Evolutionary conservation across 2,113 vertebrate genomes (phyloP).

Genomic region (Mastomys coucha): DNA sequence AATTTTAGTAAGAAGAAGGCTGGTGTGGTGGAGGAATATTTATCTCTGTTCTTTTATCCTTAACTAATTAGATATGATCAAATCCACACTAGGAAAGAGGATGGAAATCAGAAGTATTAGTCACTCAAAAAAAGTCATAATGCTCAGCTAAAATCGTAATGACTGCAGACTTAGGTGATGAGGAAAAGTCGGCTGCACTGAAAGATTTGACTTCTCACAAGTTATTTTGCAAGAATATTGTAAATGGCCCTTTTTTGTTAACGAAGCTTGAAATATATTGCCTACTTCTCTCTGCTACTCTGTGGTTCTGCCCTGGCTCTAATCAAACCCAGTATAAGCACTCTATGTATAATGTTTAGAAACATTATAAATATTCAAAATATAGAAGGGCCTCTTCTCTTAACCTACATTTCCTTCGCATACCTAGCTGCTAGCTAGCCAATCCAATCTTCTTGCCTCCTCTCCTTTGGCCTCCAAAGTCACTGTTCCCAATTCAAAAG

Average conservation of each 20-base stretch:
- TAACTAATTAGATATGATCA: constrained; percentile 52
- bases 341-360: not conserved
- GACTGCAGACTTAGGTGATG: constrained; percentile 6
- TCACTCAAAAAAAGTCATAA: not conserved
- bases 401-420: constrained; percentile 11
- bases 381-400: constrained; percentile 35
- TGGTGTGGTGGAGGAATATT: not conserved
- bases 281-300: constrained; percentile 29
- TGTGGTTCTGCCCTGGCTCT: constrained; percentile 62
- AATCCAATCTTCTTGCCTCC: constrained; percentile 57
- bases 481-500: constrained; percentile 78
- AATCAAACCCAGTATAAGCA: constrained; percentile 58
- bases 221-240: constrained; percentile 59
- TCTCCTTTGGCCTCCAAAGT: constrained; percentile 62
- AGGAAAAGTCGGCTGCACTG: constrained; percentile 54
- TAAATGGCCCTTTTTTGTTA: constrained; percentile 46
- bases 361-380: constrained; percentile 53
- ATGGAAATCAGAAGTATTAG: constrained; percentile 14
- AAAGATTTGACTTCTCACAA: constrained; percentile 17
- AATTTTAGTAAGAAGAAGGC: not conserved
- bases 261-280: constrained; percentile 54
- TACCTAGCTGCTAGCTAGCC: not conserved
- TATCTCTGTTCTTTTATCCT: not conserved
- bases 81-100: constrained; percentile 10
- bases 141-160: not conserved